A percentile compares a stretch with the other conserved stretches of the same genome.
Conservation (phyloP, 2,888 invertebrate species). For the Alloscopus bannaensis region DNA sequence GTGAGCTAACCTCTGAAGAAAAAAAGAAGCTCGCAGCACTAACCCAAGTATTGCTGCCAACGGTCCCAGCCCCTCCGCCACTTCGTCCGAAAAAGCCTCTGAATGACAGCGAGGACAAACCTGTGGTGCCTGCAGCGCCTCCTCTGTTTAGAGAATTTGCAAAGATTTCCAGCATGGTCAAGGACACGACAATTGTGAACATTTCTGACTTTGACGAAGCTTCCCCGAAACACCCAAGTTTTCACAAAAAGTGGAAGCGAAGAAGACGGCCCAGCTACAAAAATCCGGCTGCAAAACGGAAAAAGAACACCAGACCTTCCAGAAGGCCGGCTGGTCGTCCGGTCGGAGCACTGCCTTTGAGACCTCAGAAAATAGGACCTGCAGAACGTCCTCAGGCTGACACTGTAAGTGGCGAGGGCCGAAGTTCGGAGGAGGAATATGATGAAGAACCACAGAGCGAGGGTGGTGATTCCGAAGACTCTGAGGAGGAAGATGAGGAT, state of each 20-base stretch:
- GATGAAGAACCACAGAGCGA: constrained; percentile 31
- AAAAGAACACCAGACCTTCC: neutral
- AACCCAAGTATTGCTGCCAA: constrained; percentile 44
- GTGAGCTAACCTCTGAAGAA: constrained; percentile 37
- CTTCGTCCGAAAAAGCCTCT: constrained; percentile 34
- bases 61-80: constrained; percentile 29
- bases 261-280: constrained; percentile 29
- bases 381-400: neutral
- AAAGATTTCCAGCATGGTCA: constrained; percentile 33
- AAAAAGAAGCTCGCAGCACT: constrained; percentile 44
- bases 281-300: constrained; percentile 30
- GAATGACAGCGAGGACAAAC: constrained; percentile 37
- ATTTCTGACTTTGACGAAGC: constrained; percentile 57
- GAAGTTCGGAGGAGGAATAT: constrained; percentile 37
- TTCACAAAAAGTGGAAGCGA: constrained; percentile 39
- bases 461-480: neutral
- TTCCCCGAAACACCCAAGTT: constrained; percentile 39
- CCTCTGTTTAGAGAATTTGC: constrained; percentile 39
- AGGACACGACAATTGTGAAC: constrained; percentile 47
- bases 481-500: constrained; percentile 38
- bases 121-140: constrained; percentile 36
- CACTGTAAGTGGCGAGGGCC: constrained; percentile 9
- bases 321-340: constrained; percentile 13
- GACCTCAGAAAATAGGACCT: neutral
- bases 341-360: neutral